Base-by-base conservation (phyloP, 2,113 vertebrate genomes). In the Coryphaenoides rupestris region DNA sequence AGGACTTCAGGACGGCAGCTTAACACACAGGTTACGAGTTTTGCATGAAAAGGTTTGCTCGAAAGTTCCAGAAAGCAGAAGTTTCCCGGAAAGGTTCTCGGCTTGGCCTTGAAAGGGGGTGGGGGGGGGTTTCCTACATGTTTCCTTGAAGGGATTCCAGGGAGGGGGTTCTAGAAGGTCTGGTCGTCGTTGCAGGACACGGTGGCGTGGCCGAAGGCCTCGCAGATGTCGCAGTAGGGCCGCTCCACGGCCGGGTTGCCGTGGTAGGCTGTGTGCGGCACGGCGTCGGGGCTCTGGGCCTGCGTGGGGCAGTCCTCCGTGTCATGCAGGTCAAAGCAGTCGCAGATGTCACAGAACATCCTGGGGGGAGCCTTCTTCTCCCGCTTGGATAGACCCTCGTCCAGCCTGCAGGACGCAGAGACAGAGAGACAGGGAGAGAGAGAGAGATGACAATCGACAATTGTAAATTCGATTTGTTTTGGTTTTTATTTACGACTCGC, bases 271-370 rank as follows among this genome's bases (percentile, higher is more conserved):
- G 93, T 95, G 82, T 98, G 96, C 0, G 94, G 94, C 0, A 94
- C 93, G 0, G 95, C 93, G 74, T 96, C 95, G 0, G 91, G 89
- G 58, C 92, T 87, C 89, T 97, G 95, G 0, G 92, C 89, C 89
- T 98, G 96, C 0, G 95, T 98, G 1, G 96, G 96, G 58, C 96
- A 98, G 83, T 98, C 96, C 82, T 98, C 96, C 0, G 95, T 98
- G 84, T 98, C 96, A 0, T 98, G 96, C 33, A 93, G 94, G 61
- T 98, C 96, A 1, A 98, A 98, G 89, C 94, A 94, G 89, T 98
- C 96, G 49, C 96, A 98, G 78, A 98, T 98, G 75, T 98, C 96
- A 28, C 96, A 98, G 92, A 98, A 98, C 2, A 98, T 93, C 2
- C 96, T 95, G 0, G 93, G 95, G 0, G 89, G 77, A 0, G 70